phyloP scores from a whole-genome alignment of 2,888 invertebrate species.

The Philhelius pedissequus region DNA sequence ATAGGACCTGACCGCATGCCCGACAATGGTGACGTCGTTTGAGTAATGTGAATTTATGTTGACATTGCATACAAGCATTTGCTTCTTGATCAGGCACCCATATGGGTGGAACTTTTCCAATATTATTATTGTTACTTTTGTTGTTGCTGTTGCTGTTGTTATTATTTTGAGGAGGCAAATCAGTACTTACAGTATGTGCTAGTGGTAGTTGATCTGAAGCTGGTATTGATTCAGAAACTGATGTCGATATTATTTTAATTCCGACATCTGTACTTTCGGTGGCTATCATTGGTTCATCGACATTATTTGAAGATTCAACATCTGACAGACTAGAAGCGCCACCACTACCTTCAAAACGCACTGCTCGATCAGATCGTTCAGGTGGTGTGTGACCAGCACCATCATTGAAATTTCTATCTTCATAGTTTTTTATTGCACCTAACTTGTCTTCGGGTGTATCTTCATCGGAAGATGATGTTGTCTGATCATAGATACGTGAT shows the following conservation, averaged over 20 bases:
- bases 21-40: slow-evolving; percentile 92
- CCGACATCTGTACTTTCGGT: not conserved
- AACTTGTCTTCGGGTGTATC: slow-evolving; percentile 36
- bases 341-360: not conserved
- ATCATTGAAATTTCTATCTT: slow-evolving; percentile 20
- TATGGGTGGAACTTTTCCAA: slow-evolving; percentile 88
- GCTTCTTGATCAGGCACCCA: slow-evolving; percentile 94
- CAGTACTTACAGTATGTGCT: not conserved
- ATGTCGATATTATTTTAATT: not conserved
- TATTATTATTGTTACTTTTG: slow-evolving; percentile 69
- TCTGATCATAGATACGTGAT: slow-evolving; percentile 38
- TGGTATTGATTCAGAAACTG: not conserved
- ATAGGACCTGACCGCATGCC: slow-evolving; percentile 91
- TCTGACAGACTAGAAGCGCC: not conserved
- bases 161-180: slow-evolving; percentile 69
- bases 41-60: slow-evolving; percentile 88
- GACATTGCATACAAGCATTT: slow-evolving; percentile 90
- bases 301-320: not conserved
- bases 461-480: slow-evolving; percentile 71
- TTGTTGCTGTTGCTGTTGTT: not conserved
- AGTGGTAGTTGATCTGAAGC: not conserved
- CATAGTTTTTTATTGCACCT: not conserved
- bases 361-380: slow-evolving; percentile 26
- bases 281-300: slow-evolving; percentile 16
- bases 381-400: slow-evolving; percentile 51